Evolutionary conservation across 2,113 vertebrate species (phyloP).

Genomic region (Megaptera novaeangliae): DNA sequence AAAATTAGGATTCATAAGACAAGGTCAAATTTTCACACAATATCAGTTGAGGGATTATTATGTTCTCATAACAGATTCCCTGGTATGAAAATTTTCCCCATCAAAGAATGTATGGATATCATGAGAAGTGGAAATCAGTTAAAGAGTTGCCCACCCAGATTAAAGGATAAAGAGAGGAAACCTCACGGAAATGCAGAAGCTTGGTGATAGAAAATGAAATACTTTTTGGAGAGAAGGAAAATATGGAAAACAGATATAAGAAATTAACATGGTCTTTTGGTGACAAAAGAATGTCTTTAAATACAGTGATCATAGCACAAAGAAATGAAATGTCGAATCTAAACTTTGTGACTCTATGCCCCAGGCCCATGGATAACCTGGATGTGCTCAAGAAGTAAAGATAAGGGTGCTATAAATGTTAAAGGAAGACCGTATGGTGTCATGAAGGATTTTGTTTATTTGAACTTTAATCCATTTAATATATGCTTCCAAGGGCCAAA

Average conservation of each 20-base stretch:
- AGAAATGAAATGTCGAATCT: background rate
- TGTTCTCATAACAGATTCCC: background rate
- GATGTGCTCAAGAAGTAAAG: background rate
- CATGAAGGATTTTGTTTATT: background rate
- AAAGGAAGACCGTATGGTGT: background rate
- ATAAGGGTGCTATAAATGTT: background rate
- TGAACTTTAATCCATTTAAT: background rate
- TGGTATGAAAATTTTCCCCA: background rate
- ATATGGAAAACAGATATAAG: background rate
- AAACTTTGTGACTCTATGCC: background rate
- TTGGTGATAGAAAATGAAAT: background rate
- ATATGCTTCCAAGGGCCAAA: background rate
- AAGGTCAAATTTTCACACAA: background rate
- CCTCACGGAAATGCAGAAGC: background rate
- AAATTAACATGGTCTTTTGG: background rate
- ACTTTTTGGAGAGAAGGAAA: background rate
- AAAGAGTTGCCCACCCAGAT: background rate
- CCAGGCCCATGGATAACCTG: background rate
- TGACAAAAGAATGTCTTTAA: background rate
- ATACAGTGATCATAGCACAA: background rate
- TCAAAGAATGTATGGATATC: background rate
- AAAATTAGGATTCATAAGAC: background rate
- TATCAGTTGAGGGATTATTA: background rate
- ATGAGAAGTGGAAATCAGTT: background rate
- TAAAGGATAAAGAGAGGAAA: background rate